Base-by-base conservation (phyloP, 2,888 invertebrate species). In the Sesamia inferens region DNA sequence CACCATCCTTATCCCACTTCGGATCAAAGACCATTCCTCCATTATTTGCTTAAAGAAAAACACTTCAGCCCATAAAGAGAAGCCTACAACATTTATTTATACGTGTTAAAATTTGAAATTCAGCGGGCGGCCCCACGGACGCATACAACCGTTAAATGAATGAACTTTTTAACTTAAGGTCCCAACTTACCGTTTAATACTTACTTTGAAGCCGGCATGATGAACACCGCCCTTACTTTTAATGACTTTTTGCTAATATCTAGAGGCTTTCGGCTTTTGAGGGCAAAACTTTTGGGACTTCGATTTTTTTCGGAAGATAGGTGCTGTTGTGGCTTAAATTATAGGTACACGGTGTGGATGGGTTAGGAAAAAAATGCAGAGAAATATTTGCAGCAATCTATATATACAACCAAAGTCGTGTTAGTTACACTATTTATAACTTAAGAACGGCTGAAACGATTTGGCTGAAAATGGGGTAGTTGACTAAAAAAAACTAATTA, bases 241-340 rank as follows among this genome's bases (percentile, higher is more conserved):
- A 96, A 96, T 96, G 95, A 96, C 96, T 96, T 96, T 96, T 94
- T 93, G 95, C 95, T 95, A 95, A 95, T 96, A 95, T 96, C 94
- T 94, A 92, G 90, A 90, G 88, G 90, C 89, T 89, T 93, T 92
- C 86, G 88, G 87, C 79, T 87, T 86, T 87, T 89, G 88, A 88
- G 89, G 92, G 93, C 92, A 92, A 93, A 94, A 94, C 66, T 87
- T 87, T 79, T 55, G 76, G 78, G 79, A 44, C 76, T 85, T 77
- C 84, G 85, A 85, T 86, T 83, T 86, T 82, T 86, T 76, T 69
- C 66, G 66, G 67, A 76, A 83, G 73, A 78, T 74, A 58, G 71
- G 68, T 74, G 74, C 71, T 68, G 68, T 24, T 51, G 31, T 16
- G 55, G 59, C 24, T 68, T 5, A 42, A 31, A 39, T 71, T 79